A percentile compares a stretch with the other conserved stretches of the same genome.
These are phyloP conservation scores for Garra rufa DNA, from an alignment of 2,113 vertebrate species.

Conservation along the genomic window DNA sequence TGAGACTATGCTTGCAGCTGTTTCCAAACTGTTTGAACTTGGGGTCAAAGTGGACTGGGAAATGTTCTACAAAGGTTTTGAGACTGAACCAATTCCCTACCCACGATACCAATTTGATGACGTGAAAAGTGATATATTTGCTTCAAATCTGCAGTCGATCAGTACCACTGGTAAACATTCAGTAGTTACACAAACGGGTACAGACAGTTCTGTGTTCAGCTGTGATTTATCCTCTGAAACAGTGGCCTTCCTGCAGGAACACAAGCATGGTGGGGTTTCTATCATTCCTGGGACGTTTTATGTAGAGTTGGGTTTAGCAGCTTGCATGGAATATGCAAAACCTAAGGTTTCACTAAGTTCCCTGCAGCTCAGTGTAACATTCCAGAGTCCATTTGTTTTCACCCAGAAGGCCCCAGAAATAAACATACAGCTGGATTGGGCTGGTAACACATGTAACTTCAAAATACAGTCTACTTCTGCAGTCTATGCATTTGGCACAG, in stretches of 20 bases:
- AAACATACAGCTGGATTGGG: slow-evolving; percentile 72
- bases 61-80: slow-evolving; percentile 74
- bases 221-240: slow-evolving; percentile 73
- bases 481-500: slow-evolving; percentile 77
- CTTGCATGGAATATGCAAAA: slow-evolving; percentile 70
- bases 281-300: slow-evolving; percentile 84
- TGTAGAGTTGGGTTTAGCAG: slow-evolving; percentile 81
- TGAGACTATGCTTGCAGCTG: slow-evolving; percentile 68
- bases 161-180: slow-evolving; percentile 67
- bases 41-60: slow-evolving; percentile 81
- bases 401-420: slow-evolving; percentile 72
- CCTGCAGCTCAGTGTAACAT: slow-evolving; percentile 75
- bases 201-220: slow-evolving; percentile 66
- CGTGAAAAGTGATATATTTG: slow-evolving; percentile 67
- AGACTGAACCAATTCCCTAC: slow-evolving; percentile 73
- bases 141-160: slow-evolving; percentile 62
- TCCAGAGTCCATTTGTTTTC: slow-evolving; percentile 78
- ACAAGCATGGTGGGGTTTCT: slow-evolving; percentile 76
- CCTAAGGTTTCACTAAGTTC: slow-evolving; percentile 76
- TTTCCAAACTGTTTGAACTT: slow-evolving; percentile 80
- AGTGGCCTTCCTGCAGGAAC: slow-evolving; percentile 76
- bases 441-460: slow-evolving; percentile 64
- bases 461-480: slow-evolving; percentile 72
- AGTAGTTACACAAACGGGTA: slow-evolving; percentile 70
- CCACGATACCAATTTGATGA: slow-evolving; percentile 85